A percentile compares a stretch with the other conserved stretches of the same genome.
These are phyloP conservation scores for Nomada ruficornis DNA, from an alignment of 2,888 invertebrate genomes.

Conservation along the genomic window DNA sequence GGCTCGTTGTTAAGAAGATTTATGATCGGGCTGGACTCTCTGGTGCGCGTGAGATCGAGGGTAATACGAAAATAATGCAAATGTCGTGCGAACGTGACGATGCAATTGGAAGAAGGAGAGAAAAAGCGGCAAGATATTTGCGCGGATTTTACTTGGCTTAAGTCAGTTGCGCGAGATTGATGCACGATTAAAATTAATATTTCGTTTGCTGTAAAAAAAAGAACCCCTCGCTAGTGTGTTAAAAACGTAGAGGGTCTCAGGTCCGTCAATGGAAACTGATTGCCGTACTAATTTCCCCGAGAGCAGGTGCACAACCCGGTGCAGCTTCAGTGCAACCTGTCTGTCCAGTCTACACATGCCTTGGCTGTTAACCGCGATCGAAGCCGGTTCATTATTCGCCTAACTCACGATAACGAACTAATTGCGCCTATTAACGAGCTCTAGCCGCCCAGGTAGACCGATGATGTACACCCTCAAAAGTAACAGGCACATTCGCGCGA, in stretches of 20 bases:
- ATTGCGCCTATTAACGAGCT: conserved; percentile 58
- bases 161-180: not conserved
- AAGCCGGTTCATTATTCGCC: conserved; percentile 60
- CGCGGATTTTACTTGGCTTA: not conserved
- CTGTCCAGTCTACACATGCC: not conserved
- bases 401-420: conserved; percentile 54
- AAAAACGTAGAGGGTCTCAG: not conserved
- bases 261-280: conserved; percentile 25
- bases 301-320: not conserved
- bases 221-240: too few relatives aligned
- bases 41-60: not conserved
- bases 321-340: conserved; percentile 31
- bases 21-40: conserved; percentile 16
- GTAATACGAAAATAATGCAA: conserved; percentile 60
- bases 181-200: too few relatives aligned
- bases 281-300: conserved; percentile 25
- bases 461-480: not conserved
- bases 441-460: not conserved
- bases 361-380: conserved; percentile 36
- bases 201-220: too few relatives aligned
- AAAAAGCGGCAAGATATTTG: conserved; percentile 5
- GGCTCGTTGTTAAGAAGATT: conserved; percentile 47
- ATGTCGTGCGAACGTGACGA: conserved; percentile 25
- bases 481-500: not conserved
- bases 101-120: conserved; percentile 4